Evolutionary conservation across 2,113 vertebrate species (phyloP), one percentile per base, ranked within the genome.

Genomic region (Eurypyga helias): DNA sequence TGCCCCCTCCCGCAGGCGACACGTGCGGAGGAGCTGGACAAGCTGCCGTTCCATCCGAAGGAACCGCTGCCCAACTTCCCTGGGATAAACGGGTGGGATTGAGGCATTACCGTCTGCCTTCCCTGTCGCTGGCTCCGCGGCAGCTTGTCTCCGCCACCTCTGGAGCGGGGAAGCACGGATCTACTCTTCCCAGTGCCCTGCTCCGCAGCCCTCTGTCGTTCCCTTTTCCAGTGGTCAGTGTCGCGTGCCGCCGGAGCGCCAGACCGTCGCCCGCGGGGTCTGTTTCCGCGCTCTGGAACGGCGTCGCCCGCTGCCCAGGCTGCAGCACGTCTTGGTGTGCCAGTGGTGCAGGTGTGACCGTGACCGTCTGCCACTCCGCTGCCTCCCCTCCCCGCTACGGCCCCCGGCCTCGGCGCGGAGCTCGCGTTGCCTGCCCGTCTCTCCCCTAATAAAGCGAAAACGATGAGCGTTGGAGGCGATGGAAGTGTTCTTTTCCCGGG

Each of bases 391-490:
- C n/a, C 82, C 62, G 6, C 3, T 58, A 86, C 80, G 66, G 12
- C 41, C 41, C 9, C 41, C 41, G 94, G 86, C 95, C 96, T 96
- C 93, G 95, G 96, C 97, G 51, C 90, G 97, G 97, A 93, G 83
- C 62, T 61, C 34, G 46, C 90, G 93, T 98, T 97, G 94, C 98
- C 96, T 99, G 98, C 98, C 96, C 98, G 97, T 70, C 83, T 97
- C 97, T 98, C 98, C 97, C 97, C 95, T 95, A 99, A 99, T 99
- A 99, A 99, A 99, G 91, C 97, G 60, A 94, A 97, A 96, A 93
- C 76, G 97, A 97, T 78, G 31, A 93, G 28, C 51, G 55, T 51
- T 51, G n/a, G 41, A 41, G 41, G 41, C 41, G 41, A 41, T 12
- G 41, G 12, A 41, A 41, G 3, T 51, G 45, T 36, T 94, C 92